Conservation (phyloP, 2,888 invertebrate genomes). For the Corbicula japonica region DNA sequence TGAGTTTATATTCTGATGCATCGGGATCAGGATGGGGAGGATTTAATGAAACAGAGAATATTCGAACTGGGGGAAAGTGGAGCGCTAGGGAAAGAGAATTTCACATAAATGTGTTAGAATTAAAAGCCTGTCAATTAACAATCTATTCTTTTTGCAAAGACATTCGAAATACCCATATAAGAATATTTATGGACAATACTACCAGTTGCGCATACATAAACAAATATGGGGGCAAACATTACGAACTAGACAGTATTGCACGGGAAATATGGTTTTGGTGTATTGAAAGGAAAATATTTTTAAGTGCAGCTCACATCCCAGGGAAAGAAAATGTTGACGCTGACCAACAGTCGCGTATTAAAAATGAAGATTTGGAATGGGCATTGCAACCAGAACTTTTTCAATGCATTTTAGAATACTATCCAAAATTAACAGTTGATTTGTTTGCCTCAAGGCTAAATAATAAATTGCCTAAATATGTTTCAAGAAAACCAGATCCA, state of each 20-base stretch:
- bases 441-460: constrained; percentile 7
- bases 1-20: too few relatives aligned
- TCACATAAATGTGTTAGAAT: constrained; percentile 14
- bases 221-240: constrained; percentile 7
- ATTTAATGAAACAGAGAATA: background rate
- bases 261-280: constrained; percentile 5
- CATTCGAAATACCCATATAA: too few relatives aligned
- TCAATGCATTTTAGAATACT: background rate
- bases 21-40: too few relatives aligned
- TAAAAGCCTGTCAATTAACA: constrained; percentile 38
- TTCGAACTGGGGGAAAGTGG: background rate
- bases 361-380: constrained; percentile 7
- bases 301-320: background rate
- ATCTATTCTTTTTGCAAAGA: too few relatives aligned
- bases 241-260: constrained; percentile 1
- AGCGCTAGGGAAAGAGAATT: background rate
- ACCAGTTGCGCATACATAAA: constrained; percentile 14
- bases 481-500: background rate
- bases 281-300: background rate
- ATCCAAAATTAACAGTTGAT: background rate
- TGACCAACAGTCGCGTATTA: background rate
- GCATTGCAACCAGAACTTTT: background rate
- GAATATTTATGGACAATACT: constrained; percentile 12
- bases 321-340: constrained; percentile 1
- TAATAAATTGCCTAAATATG: background rate